A percentile compares a stretch with the other conserved stretches of the same genome.
phyloP scores from a whole-genome alignment of 2,888 invertebrate species.

The Andricus curvator region DNA sequence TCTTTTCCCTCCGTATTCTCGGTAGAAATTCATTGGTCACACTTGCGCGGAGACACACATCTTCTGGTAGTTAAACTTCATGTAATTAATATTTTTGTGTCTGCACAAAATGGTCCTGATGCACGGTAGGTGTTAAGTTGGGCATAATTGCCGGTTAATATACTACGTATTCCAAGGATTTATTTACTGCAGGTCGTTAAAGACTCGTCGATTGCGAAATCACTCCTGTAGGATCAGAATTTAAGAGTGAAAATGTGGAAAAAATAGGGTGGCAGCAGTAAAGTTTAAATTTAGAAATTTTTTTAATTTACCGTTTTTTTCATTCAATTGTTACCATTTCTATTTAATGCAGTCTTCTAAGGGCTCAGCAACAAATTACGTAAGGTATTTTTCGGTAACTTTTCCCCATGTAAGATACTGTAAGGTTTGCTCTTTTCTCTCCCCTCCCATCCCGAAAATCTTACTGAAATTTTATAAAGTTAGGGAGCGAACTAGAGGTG shows the following conservation, averaged over 20 bases:
- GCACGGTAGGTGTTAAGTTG: slow-evolving; percentile 28
- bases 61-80: slow-evolving; percentile 35
- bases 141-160: not conserved
- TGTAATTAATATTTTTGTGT: slow-evolving; percentile 38
- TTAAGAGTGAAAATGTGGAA: not conserved
- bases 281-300: too few relatives aligned
- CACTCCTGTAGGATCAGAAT: not conserved
- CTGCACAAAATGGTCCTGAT: slow-evolving; percentile 8
- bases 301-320: too few relatives aligned
- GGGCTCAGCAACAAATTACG: too few relatives aligned
- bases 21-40: slow-evolving; percentile 35
- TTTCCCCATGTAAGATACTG: too few relatives aligned
- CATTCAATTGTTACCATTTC: too few relatives aligned
- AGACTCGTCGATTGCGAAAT: not conserved
- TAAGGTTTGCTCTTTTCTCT: too few relatives aligned
- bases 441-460: too few relatives aligned
- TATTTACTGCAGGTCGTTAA: not conserved
- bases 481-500: too few relatives aligned
- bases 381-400: too few relatives aligned
- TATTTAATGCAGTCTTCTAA: too few relatives aligned
- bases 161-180: not conserved
- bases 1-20: slow-evolving; percentile 28
- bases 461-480: too few relatives aligned
- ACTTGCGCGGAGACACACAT: slow-evolving; percentile 37
- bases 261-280: too few relatives aligned